Conservation (phyloP, 1,140 invertebrate species). For the Pachypeltis micranthus region DNA sequence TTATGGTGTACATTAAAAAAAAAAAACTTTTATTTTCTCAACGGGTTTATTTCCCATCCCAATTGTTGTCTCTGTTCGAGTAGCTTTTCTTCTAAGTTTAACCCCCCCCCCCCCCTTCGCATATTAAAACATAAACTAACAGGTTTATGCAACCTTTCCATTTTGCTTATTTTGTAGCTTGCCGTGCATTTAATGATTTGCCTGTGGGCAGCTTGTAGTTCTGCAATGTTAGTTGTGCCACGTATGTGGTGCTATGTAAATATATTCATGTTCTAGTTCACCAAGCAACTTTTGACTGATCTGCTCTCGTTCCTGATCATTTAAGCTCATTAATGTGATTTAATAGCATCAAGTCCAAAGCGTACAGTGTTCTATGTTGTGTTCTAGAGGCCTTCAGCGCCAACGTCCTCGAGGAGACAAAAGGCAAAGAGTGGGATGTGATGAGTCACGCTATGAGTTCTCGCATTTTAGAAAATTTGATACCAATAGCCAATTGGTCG, state of each 20-base stretch:
- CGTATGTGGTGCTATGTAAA: too few relatives aligned
- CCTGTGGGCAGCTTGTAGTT: background rate
- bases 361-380: background rate
- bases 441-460: slow-evolving; percentile 1
- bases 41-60: too few relatives aligned
- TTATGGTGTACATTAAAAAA: too few relatives aligned
- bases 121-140: too few relatives aligned
- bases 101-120: too few relatives aligned
- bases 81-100: too few relatives aligned
- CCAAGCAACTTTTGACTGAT: too few relatives aligned
- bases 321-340: background rate
- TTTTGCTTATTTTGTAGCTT: background rate
- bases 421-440: background rate
- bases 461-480: background rate
- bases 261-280: too few relatives aligned
- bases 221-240: background rate
- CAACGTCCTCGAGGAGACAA: background rate
- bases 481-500: background rate
- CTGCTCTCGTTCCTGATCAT: background rate
- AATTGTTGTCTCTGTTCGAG: too few relatives aligned
- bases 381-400: background rate
- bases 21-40: too few relatives aligned
- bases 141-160: too few relatives aligned
- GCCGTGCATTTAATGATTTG: too few relatives aligned
- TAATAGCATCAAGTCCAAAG: background rate